Evolutionary conservation across 2,113 vertebrate species (phyloP), one percentile per base, ranked within the genome.

Genomic region (Passerina amoena): DNA sequence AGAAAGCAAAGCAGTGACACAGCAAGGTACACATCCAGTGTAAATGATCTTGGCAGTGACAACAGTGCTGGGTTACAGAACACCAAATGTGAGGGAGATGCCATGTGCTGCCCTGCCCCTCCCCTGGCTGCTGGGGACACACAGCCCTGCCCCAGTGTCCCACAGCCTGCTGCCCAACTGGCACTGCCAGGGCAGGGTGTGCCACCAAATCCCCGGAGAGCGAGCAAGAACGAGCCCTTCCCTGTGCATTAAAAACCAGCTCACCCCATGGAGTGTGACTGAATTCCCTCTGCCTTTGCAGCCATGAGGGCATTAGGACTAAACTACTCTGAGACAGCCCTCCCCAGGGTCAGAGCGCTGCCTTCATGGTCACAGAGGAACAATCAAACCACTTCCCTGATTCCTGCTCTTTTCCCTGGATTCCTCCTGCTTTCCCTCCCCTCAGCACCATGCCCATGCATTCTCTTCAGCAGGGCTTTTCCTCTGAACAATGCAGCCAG

Each of bases 21-120:
- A 72, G 65, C 0, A 0, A 80, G 50, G 11, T 16, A 28, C 0
- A 0, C 11, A 61, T 7, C 19, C 45, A 40, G 31, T 0, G 0
- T 8, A 38, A 92, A 69, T 3, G 14, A 84, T 37, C n/a, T 10
- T 24, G 33, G 45, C 22, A 6, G 50, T 3, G 24, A 16, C 9
- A 10, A 33, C 21, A 61, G 28, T 4, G 0, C 53, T 2, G 7
- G 61, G 56, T 31, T 33, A 42, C 54, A 76, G 48, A 59, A 35
- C 50, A 42, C 14, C 42, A 24, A 10, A 33, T 3, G 5, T 2
- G 12, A 57, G 38, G n/a, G n/a, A 86, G 54, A 45, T 31, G 35
- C 22, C 5, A 2, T 3, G 44, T 31, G 50, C 70, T 48, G 50
- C 28, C n/a, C 68, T 82, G 40, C 13, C 33, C 47, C 35, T 33